Evolutionary conservation across 2,113 vertebrate genomes (phyloP).

Genomic region (Calyptomena viridis): DNA sequence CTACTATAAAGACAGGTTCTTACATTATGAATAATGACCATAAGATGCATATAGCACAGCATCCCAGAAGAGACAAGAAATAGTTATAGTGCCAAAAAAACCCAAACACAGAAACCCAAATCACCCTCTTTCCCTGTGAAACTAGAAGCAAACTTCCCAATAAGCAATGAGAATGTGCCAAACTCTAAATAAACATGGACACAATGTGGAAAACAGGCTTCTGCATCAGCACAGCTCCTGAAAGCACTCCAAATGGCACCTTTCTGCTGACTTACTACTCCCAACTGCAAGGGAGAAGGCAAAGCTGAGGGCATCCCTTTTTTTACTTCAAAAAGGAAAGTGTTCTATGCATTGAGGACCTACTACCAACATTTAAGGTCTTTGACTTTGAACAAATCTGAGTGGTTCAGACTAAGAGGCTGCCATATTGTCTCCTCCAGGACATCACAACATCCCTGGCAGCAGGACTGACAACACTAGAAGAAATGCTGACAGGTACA

Average conservation of each 20-base stretch:
- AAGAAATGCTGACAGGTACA: neutral
- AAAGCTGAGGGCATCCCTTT: neutral
- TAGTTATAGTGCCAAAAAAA: neutral
- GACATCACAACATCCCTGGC: neutral
- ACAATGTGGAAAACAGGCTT: neutral
- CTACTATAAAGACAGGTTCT: neutral
- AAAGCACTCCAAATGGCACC: neutral
- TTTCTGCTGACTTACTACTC: neutral
- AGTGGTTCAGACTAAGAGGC: neutral
- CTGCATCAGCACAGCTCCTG: neutral
- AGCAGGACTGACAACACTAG: neutral
- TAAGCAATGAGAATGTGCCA: neutral
- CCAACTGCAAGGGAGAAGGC: neutral
- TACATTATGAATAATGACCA: neutral
- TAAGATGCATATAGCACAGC: neutral
- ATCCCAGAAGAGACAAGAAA: neutral
- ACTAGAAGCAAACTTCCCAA: neutral
- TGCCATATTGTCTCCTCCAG: slow-evolving; percentile 3
- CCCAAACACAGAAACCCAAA: neutral
- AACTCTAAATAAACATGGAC: neutral
- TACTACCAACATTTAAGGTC: neutral
- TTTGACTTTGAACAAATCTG: neutral
- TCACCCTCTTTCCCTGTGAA: neutral
- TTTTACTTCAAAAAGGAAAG: neutral
- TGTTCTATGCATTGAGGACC: rapidly evolving